Evolutionary conservation across 1,140 invertebrate species (phyloP), one percentile per base, ranked within the genome.

Genomic region (Brachionus rubens): DNA sequence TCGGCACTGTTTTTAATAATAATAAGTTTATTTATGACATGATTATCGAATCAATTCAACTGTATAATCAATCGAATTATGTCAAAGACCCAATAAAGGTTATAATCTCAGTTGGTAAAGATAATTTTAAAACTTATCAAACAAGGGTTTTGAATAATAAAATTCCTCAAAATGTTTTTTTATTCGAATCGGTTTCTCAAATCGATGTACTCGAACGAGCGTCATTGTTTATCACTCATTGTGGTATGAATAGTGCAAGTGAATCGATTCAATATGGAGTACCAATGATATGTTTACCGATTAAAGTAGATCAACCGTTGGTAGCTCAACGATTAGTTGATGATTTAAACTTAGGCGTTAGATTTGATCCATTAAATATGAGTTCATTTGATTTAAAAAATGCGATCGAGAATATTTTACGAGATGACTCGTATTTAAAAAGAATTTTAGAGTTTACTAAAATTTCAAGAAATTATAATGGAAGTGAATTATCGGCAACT

Each of bases 1-100:
- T 72, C 7, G 68, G 68, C 7, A 72, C 68, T 26, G 68, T 72
- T 33, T 72, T 72, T 40, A 48, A 50, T 24, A 72, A 72, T 47
- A 72, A 72, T 54, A 0, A 24, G 1, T 48, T 48, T 48, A 30
- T 72, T 33, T 72, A 48, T 14, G 68, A 72, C 14, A 28, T 19
- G 21, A 48, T 72, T 26, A 54, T 72, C 5, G 48, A 54, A 33
- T 28, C 68, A 19, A 40, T 48, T 40, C 48, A 47, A 36, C 3
- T 36, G 3, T 36, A 36, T 36, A 36, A 36, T 36, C 4, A 36
- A 36, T 36, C 9, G 9, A 5, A 36, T 36, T 5, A 36, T 9
- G 3, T 0, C n/a, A 16, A 26, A 19, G 16, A 54, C 28, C 21
- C 33, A 1, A 26, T 72, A 10, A 72, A 19, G 21, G 41, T 54